These are phyloP conservation scores for Micrastur ruficollis DNA, from an alignment of 2,797 vertebrate genomes.

Conservation along the genomic window DNA sequence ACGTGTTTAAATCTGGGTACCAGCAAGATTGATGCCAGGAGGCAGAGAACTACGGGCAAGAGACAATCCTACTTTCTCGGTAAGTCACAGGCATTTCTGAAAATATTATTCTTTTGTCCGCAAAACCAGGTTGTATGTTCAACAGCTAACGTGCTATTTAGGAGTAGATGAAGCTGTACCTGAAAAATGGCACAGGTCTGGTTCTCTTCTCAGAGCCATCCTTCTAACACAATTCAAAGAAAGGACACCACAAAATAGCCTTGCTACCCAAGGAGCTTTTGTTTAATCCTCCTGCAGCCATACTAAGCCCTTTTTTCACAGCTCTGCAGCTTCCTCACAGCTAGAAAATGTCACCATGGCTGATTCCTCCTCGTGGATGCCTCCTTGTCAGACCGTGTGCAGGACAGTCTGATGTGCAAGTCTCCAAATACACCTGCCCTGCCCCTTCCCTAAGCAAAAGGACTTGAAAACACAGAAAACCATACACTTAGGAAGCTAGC, in stretches of 20 bases:
- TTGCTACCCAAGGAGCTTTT: not conserved
- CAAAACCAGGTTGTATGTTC: not conserved
- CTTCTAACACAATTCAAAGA: not conserved
- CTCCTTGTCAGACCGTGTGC: fast-evolving
- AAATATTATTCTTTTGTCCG: not conserved
- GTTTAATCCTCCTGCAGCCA: not conserved
- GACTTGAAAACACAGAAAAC: not conserved
- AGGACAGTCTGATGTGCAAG: not conserved
- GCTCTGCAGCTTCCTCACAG: not conserved
- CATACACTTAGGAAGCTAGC: fast-evolving
- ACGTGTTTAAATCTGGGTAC: not conserved
- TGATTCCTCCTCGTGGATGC: fast-evolving
- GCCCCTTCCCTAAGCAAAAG: not conserved
- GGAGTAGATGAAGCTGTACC: not conserved
- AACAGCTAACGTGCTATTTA: not conserved
- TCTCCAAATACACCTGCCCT: not conserved
- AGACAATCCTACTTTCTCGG: not conserved
- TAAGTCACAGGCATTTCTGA: not conserved
- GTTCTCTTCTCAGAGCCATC: not conserved
- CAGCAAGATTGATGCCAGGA: not conserved
- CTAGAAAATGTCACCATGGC: not conserved
- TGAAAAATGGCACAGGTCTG: not conserved
- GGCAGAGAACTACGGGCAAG: not conserved
- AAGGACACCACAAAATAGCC: not conserved
- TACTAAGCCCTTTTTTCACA: not conserved